Percentiles rank a stretch among this genome's conserved stretches.
Evolutionary conservation across 1,140 invertebrate species (phyloP).

Genomic region (Whitmania pigra): DNA sequence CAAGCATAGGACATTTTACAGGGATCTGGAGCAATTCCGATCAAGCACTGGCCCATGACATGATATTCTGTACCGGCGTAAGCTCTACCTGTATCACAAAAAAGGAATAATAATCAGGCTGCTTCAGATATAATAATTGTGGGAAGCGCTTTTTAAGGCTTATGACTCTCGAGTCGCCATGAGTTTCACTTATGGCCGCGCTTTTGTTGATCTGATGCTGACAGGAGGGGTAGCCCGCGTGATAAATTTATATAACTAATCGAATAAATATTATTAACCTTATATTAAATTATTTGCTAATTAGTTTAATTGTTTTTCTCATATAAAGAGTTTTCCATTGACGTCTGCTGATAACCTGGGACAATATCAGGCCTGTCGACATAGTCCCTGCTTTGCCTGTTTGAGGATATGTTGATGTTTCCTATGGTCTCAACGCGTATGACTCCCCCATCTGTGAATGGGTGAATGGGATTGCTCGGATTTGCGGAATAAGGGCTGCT

Average conservation of each 20-base stretch:
- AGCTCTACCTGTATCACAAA: not conserved
- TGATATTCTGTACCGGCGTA: not conserved
- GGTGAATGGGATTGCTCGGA: not conserved
- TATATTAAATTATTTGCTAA: too few relatives aligned
- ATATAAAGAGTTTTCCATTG: too few relatives aligned
- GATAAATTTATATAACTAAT: too few relatives aligned
- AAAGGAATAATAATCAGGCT: not conserved
- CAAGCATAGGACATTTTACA: not conserved
- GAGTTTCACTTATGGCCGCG: not conserved
- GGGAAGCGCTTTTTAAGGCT: too few relatives aligned
- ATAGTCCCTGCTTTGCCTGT: not conserved
- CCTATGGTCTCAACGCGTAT: not conserved
- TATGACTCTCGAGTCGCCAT: too few relatives aligned
- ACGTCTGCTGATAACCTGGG: not conserved
- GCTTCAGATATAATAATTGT: too few relatives aligned
- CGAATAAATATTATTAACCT: too few relatives aligned
- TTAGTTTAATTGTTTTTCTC: too few relatives aligned
- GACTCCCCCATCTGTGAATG: not conserved
- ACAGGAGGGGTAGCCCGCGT: not conserved
- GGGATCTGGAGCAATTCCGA: constrained; percentile 3
- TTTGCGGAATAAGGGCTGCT: not conserved
- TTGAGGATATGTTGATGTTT: constrained; percentile 1
- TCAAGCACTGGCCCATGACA: constrained; percentile 9
- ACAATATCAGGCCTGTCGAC: not conserved
- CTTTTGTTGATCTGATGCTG: not conserved